Conservation (phyloP, 2,888 invertebrate species). For the Melangyna quadrimaculata region DNA sequence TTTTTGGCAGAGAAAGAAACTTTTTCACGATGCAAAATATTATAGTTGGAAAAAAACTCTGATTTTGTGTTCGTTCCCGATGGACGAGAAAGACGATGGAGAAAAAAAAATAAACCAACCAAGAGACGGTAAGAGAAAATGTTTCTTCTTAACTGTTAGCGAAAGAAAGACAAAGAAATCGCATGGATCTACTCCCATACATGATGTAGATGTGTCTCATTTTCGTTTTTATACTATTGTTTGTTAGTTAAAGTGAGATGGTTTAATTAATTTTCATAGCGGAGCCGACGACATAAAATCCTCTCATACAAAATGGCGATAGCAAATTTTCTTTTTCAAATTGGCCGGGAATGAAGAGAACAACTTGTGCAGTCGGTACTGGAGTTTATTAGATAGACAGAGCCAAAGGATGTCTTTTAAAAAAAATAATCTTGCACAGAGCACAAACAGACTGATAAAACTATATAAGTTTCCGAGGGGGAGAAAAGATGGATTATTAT, state of each 20-base stretch:
- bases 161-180: conserved; percentile 61
- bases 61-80: conserved; percentile 59
- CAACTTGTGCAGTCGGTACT: conserved; percentile 1
- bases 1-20: conserved; percentile 58
- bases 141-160: conserved; percentile 29
- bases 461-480: conserved; percentile 28
- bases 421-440: not conserved
- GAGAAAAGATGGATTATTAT: not conserved
- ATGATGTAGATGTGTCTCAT: not conserved
- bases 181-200: not conserved
- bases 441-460: not conserved
- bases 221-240: not conserved
- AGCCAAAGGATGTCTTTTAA: not conserved
- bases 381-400: conserved; percentile 23
- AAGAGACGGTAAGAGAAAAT: conserved; percentile 54
- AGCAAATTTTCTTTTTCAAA: conserved; percentile 45
- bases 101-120: conserved; percentile 45
- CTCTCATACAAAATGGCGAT: conserved; percentile 69
- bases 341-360: conserved; percentile 32
- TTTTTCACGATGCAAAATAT: conserved; percentile 72
- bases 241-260: conserved; percentile 34
- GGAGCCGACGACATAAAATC: conserved; percentile 12
- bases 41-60: conserved; percentile 58
- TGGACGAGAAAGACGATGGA: conserved; percentile 38
- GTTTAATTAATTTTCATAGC: not conserved